Base-by-base conservation (phyloP, 2,888 invertebrate genomes). In the Flexamia atlantica region DNA sequence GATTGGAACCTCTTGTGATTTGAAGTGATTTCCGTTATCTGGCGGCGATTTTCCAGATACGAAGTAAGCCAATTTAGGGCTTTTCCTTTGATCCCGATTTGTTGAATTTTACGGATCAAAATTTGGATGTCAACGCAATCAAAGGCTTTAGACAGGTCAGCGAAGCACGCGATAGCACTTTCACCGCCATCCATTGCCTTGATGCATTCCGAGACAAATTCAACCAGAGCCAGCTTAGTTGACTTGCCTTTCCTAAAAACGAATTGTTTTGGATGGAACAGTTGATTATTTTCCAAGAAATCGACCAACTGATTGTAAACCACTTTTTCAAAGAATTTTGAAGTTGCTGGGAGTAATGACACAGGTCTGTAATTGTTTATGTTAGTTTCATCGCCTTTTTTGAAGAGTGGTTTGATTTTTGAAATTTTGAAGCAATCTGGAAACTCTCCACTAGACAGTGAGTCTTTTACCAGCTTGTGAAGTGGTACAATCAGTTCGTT, bases 321-420 rank as follows among this genome's bases (percentile, higher is more conserved):
- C n/a, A 53, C n/a, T 53, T 53, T 53, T 53, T 12, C 53, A 53
- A 53, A 3, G 12, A 53, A 53, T 53, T 53, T 53, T 3, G 53
- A 53, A 23, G 12, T 53, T 12, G 53, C 53, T 53, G 53, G 53
- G 12, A 53, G 23, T 53, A 53, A 53, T 20, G 53, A 3, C n/a
- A 53, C 53, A 4, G 53, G 53, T 12, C n/a, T 3, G 53, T n/a
- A 53, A 23, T 53, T 53, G 53, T 53, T 53, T 14, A 53, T 53
- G 53, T 53, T 14, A 7, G n/a, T 53, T 20, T 53, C 53, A 53
- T 53, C 53, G n/a, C 53, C 53, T 23, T 23, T 53, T 23, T 53
- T 53, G 53, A 53, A 53, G 53, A 53, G 53, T n/a, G 53, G 53
- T 53, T 53, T 53, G 53, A 53, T 53, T 53, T 53, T 53, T 53